Evolutionary conservation across 2,113 vertebrate genomes (phyloP), one percentile per base, ranked within the genome.

Genomic region (Motacilla alba): DNA sequence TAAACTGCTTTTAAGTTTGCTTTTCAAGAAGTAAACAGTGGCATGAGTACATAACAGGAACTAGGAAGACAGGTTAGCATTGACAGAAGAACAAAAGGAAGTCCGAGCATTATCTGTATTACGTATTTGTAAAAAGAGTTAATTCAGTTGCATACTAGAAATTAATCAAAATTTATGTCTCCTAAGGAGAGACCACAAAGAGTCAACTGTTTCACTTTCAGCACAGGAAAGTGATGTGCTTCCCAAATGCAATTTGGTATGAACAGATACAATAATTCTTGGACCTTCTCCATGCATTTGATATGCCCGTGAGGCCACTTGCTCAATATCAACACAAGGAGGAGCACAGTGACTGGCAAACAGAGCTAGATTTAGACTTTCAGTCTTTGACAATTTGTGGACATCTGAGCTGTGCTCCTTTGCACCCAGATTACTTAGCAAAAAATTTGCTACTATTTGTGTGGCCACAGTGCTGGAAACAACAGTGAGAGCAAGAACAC

Each of bases 401-500:
- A 49, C 20, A 53, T 53, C 24, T 0, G 6, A 43, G 53, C 31
- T 73, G 19, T 46, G 53, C 15, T 84, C 49, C n/a, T 79, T 41
- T 60, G 26, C 26, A 35, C 28, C 24, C 77, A 76, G 66, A 76
- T 43, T 60, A 78, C 62, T 81, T 7, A 46, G 41, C 24, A 64
- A 89, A 92, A 93, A 59, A 64, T 15, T 43, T 90, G 35, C 82
- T 76, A 33, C 53, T 14, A 8, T 59, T 89, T 56, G 12, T 68
- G 27, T 47, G 70, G 60, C n/a, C 20, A 35, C 18, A 35, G 4
- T 1, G 3, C 15, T 58, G 70, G 31, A 56, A 95, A 78, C 35
- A 47, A 52, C 2, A 7, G 33, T 0, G 0, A 75, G 31, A 78
- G 46, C n/a, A 55, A 33, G 24, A 77, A 21, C 1, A 1, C 27